Base-by-base conservation (phyloP, 2,888 invertebrate species). In the Crossocerus cetratus region DNA sequence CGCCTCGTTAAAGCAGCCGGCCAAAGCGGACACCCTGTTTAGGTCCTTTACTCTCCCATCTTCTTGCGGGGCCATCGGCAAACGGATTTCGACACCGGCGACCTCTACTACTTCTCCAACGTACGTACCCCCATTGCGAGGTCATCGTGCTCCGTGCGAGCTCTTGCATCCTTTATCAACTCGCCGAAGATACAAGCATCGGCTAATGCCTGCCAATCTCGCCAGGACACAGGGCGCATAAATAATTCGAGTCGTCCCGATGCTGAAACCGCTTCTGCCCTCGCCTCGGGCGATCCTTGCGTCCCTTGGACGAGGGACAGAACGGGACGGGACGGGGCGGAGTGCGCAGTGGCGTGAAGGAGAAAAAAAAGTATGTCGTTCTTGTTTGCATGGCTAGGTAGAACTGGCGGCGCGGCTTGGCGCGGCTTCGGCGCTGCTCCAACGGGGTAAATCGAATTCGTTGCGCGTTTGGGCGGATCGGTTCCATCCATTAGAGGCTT, bases 401-500 rank as follows among this genome's bases (percentile, higher is more conserved):
- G 32, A 32, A 32, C 32, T 11, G 32, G 32, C 32, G 23, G 23
- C 23, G 23, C 2, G 2, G n/a, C n/a, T n/a, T n/a, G n/a, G n/a
- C 2, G 23, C 60, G 62, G 55, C 65, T 64, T 65, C 65, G 54
- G 67, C 43, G 23, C 32, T 21, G 23, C 3, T 59, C 73, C 65
- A 74, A 68, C 75, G 70, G 71, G 67, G 71, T 60, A 72, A 74
- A 74, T 71, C 74, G 71, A 74, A 74, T 68, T 65, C 63, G 71
- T 65, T 57, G 59, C 58, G 63, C 67, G 71, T 64, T 58, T 63
- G 49, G 72, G 74, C 78, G 86, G 86, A 87, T 88, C 85, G 83
- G 82, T 81, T 78, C 88, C 86, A 89, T 89, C 88, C 87, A 89
- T 89, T 89, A 89, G 85, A 80, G 84, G 85, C 86, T 87, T 86